Percentiles rank a stretch among this genome's conserved stretches.
These are phyloP conservation scores for Stichodactyla mertensii DNA, from an alignment of 64 coral and sea anemone species.

Conservation along the genomic window DNA sequence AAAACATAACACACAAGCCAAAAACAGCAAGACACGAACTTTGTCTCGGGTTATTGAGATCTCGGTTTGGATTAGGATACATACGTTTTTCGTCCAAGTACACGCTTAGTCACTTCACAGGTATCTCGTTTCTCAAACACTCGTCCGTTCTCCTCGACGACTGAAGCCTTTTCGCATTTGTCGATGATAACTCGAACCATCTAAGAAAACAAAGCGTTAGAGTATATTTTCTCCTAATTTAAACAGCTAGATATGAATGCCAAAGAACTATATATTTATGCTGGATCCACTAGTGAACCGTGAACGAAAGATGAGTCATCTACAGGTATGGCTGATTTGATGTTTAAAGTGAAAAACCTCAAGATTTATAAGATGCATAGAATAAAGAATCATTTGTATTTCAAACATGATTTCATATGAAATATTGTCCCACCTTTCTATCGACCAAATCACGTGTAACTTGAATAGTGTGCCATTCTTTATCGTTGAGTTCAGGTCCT, in stretches of 20 bases:
- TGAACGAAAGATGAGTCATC: no score
- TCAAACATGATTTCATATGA: no score
- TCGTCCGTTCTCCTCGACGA: constrained; percentile 53
- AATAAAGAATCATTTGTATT: no score
- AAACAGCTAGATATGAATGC: no score
- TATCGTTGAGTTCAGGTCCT: constrained; percentile 58
- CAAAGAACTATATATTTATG: no score
- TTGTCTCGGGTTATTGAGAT: neutral
- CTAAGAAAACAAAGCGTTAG: neutral
- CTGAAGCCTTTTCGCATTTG: constrained; percentile 35
- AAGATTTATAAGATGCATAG: no score
- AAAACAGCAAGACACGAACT: neutral
- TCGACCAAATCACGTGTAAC: constrained; percentile 44
- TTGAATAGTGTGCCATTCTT: constrained; percentile 74
- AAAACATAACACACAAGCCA: no score
- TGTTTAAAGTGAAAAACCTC: no score
- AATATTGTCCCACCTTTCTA: constrained; percentile 61
- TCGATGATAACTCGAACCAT: constrained; percentile 57
- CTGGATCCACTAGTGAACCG: no score
- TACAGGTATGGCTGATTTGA: no score
- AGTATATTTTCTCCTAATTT: neutral
- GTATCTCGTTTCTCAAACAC: constrained; percentile 31
- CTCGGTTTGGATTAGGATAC: neutral
- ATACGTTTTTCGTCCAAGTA: constrained; percentile 9
- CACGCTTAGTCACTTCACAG: constrained; percentile 22